A percentile compares a stretch with the other conserved stretches of the same genome.
Conservation (phyloP, 2,888 invertebrate genomes). For the Drosophila stalkeri region DNA sequence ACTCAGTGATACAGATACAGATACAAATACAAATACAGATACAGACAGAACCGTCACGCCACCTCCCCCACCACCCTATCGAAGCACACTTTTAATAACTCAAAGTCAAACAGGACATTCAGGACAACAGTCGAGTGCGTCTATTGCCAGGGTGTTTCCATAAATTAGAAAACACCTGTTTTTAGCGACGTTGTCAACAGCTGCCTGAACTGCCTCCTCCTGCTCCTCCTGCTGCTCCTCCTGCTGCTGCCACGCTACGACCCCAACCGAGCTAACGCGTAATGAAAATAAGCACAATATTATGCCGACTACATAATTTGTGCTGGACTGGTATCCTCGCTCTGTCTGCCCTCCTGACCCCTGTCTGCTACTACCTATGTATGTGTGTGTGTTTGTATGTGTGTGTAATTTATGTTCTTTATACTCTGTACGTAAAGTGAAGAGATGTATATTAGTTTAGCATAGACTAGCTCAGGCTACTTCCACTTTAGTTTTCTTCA, state of each 20-base stretch:
- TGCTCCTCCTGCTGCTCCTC: too few species aligned
- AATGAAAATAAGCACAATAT: conserved; percentile 72
- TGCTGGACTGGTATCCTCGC: conserved; percentile 8
- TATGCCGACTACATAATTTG: conserved; percentile 73
- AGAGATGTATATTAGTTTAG: background rate
- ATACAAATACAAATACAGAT: conserved; percentile 49
- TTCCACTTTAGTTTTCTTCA: too few species aligned
- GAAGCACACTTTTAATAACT: conserved; percentile 57
- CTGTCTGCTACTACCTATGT: conserved; percentile 2
- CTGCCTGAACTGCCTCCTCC: conserved; percentile 37
- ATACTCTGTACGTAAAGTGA: background rate
- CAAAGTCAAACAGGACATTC: conserved; percentile 49
- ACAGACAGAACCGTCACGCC: conserved; percentile 48
- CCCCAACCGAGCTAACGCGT: conserved; percentile 7
- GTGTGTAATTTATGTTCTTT: conserved; percentile 82
- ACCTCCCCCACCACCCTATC: background rate
- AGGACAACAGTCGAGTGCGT: conserved; percentile 10
- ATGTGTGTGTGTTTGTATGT: conserved; percentile 20
- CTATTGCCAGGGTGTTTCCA: conserved; percentile 44
- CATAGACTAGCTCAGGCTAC: too few species aligned
- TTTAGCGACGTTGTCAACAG: conserved; percentile 60
- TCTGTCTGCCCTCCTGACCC: conserved; percentile 5
- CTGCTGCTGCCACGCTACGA: too few species aligned
- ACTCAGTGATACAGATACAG: conserved; percentile 57
- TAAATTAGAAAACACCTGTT: conserved; percentile 79